Evolutionary conservation across 1,140 invertebrate genomes (phyloP), one percentile per base, ranked within the genome.

Genomic region (Solenopsis fugax): DNA sequence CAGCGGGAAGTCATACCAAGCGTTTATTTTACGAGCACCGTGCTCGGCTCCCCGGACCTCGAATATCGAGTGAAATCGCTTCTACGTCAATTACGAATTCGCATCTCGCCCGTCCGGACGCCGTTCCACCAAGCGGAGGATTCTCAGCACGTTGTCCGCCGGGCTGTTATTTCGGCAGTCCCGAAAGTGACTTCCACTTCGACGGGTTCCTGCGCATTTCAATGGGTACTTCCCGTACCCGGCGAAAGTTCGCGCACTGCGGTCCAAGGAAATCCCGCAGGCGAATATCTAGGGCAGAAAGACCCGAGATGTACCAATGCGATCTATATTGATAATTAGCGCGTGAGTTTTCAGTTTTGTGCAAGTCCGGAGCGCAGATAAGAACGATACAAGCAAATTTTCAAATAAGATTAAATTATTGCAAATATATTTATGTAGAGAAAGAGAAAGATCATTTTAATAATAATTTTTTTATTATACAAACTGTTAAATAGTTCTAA

Each of bases 131-230:
- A 78, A 88, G 89, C 82, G 84, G 85, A 80, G 90, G 84, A 91
- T 91, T 91, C 90, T 73, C 90, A 54, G 89, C 90, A 91, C 90
- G 90, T 90, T 90, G 87, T 86, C 77, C 89, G 60, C 24, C 24
- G 58, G 50, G 60, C 89, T 90, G 89, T 91, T 90, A 90, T 91
- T 91, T 91, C 89, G 82, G 72, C 82, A 76, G 76, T 88, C 82
- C 87, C 90, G 87, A 91, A 91, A 91, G 82, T 91, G 90, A 90
- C 90, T 90, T 91, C 89, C 90, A 90, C 82, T 73, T 58, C 9
- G 77, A 82, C 10, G 64, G 58, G 50, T 78, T 58, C 75, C 64
- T 41, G 52, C 81, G 90, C 86, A 91, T 91, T 88, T 88, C 90
- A 90, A 91, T 91, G 62, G 73, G 13, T 48, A 73, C 76, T 76